Evolutionary conservation across 2,888 invertebrate genomes (phyloP).

Genomic region (Teleogryllus oceanicus): DNA sequence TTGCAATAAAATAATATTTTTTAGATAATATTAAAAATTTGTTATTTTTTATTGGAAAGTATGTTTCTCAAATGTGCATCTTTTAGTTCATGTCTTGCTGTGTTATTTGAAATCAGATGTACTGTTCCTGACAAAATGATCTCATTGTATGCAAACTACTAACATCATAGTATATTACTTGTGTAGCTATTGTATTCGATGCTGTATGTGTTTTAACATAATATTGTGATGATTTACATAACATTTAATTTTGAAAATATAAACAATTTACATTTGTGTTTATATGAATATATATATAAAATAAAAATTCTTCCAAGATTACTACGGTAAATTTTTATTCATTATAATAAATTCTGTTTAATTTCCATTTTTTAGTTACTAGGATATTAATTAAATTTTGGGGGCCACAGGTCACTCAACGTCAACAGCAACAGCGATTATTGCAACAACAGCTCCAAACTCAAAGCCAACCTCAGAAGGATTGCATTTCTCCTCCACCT

Average conservation of each 20-base stretch:
- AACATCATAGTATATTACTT: not conserved
- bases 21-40: no score
- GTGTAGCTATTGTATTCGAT: not conserved
- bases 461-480: conserved; percentile 23
- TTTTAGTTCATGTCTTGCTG: not conserved
- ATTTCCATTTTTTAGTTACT: no score
- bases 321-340: no score
- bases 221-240: no score
- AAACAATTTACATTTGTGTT: no score
- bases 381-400: not conserved
- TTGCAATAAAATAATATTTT: no score
- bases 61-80: not conserved
- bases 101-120: not conserved
- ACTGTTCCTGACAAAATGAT: not conserved
- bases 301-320: no score
- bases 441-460: conserved; percentile 52
- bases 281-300: no score
- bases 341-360: no score
- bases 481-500: conserved; percentile 41
- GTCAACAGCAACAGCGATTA: conserved; percentile 61
- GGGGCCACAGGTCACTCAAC: conserved; percentile 58
- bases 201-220: not conserved
- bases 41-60: no score
- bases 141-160: conserved; percentile 4
- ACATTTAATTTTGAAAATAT: no score